These are phyloP conservation scores for Bolborhynchus lineola DNA, from an alignment of 2,113 vertebrate genomes.

Conservation along the genomic window DNA sequence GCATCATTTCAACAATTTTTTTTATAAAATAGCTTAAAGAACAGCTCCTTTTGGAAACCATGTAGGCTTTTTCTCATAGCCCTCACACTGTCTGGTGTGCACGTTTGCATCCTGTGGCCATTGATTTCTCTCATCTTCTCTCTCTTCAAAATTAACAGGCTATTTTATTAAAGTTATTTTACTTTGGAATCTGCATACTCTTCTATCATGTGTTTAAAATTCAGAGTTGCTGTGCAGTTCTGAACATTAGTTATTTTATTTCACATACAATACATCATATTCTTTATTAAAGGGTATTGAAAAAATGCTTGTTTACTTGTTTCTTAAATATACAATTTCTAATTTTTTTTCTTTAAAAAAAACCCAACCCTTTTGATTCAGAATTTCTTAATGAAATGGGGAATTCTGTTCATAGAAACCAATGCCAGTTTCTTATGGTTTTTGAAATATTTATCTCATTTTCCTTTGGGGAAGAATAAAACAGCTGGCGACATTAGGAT, in stretches of 20 bases:
- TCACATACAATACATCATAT: neutral
- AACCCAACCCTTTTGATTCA: neutral
- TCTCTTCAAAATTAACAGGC: neutral
- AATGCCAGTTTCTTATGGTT: neutral
- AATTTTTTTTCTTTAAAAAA: neutral
- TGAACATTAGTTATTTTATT: neutral
- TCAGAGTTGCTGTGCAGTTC: neutral
- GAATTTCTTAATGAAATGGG: neutral
- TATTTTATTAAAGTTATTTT: neutral
- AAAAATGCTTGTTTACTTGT: neutral
- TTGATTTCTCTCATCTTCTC: neutral
- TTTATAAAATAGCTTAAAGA: conserved; percentile 35
- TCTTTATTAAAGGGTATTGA: neutral
- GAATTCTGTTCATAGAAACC: neutral
- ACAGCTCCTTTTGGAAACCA: neutral
- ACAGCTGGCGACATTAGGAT: conserved; percentile 12
- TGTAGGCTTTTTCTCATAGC: neutral
- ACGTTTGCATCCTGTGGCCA: neutral
- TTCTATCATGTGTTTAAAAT: neutral
- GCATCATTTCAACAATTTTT: neutral
- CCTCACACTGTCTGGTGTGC: neutral
- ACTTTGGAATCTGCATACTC: neutral
- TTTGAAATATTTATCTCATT: neutral
- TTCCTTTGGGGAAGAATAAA: conserved; percentile 11
- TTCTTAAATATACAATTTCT: neutral